These are phyloP conservation scores for Chaenocephalus aceratus DNA, from an alignment of 2,113 vertebrate species.

Conservation along the genomic window DNA sequence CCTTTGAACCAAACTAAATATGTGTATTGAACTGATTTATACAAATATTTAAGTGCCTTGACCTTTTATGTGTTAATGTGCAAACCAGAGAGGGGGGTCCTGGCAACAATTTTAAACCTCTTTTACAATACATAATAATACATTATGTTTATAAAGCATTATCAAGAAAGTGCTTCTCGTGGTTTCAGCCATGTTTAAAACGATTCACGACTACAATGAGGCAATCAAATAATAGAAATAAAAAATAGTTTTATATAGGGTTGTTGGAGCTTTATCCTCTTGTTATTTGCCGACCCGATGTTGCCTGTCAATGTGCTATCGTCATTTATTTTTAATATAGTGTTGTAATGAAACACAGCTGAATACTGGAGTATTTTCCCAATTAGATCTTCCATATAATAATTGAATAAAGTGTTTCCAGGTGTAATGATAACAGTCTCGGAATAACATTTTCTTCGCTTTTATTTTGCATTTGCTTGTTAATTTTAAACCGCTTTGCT, in stretches of 20 bases:
- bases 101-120: not conserved
- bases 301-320: not conserved
- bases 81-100: not conserved
- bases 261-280: not conserved
- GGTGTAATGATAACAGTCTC: not conserved
- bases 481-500: not conserved
- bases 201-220: not conserved
- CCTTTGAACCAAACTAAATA: not conserved
- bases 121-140: not conserved
- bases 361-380: constrained; percentile 1
- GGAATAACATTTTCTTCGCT: not conserved
- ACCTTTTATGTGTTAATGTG: not conserved
- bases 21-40: not conserved
- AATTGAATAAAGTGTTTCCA: not conserved
- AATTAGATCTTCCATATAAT: not conserved
- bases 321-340: not conserved
- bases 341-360: not conserved
- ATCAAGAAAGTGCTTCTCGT: not conserved
- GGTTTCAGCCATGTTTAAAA: not conserved
- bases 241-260: not conserved
- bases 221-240: not conserved
- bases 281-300: constrained; percentile 3
- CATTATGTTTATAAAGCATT: not conserved
- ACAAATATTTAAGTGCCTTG: not conserved
- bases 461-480: not conserved